Evolutionary conservation across 2,113 vertebrate species (phyloP), one percentile per base, ranked within the genome.

Genomic region (Sigmodon hispidus): DNA sequence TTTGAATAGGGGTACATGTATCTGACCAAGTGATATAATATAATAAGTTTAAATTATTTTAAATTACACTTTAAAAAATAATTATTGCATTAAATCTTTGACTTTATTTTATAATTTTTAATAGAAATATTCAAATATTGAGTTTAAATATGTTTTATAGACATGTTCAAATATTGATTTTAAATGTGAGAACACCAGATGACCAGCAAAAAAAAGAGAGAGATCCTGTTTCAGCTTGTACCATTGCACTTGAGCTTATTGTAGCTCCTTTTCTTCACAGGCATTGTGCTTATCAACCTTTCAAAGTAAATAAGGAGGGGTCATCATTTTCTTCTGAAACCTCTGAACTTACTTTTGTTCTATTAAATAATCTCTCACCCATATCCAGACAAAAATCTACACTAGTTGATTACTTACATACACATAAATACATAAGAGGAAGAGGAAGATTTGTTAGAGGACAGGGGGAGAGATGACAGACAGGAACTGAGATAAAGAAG

Each of bases 1-100:
- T 93, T 91, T 61, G 57, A 67, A 67, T 4, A 12, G 34, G 36
- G 83, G 26, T 72, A 67, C 72, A 96, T n/a, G 87, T 94, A 7
- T n/a, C 90, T 88, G 96, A 57, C 8, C 48, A 69, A 87, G 1
- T 73, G 43, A 79, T 89, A 67, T 48, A 95, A n/a, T n/a, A n/a
- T n/a, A n/a, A n/a, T n/a, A n/a, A n/a, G n/a, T n/a, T n/a, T n/a
- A n/a, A n/a, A n/a, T n/a, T n/a, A n/a, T n/a, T n/a, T n/a, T n/a
- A n/a, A n/a, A n/a, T n/a, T n/a, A n/a, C n/a, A n/a, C n/a, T n/a
- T n/a, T n/a, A n/a, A n/a, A n/a, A n/a, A n/a, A n/a, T n/a, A n/a
- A n/a, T n/a, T 75, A 70, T 24, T 83, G 15, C 19, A 79, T 83
- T 9, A 12, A n/a, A n/a, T n/a, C n/a, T n/a, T n/a, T n/a, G n/a